Conservation (phyloP, 1,140 invertebrate species). For the Drosophila sturtevanti region DNA sequence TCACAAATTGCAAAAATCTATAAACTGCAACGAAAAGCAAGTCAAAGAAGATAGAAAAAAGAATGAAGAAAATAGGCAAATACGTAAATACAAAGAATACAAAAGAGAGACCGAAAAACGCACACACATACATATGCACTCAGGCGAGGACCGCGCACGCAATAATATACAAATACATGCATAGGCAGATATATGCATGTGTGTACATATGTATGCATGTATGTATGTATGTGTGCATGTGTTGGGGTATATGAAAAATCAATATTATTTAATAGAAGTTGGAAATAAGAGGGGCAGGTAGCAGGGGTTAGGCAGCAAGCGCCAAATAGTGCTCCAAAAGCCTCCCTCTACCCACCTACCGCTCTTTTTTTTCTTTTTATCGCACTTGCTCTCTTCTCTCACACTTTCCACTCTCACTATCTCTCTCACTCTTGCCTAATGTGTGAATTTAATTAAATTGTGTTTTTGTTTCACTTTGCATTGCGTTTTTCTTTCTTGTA, state of each 20-base stretch:
- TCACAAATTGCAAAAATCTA: slow-evolving; percentile 80
- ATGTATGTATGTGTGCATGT: slow-evolving; percentile 49
- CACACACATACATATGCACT: slow-evolving; percentile 19
- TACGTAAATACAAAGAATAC: slow-evolving; percentile 35
- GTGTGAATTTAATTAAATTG: slow-evolving; percentile 68
- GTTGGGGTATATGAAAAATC: slow-evolving; percentile 72
- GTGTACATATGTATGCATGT: slow-evolving; percentile 36
- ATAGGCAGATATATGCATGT: not conserved
- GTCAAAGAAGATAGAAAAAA: slow-evolving; percentile 21
- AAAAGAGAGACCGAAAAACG: slow-evolving; percentile 65
- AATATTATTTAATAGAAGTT: slow-evolving; percentile 78
- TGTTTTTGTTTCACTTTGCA: slow-evolving; percentile 68
- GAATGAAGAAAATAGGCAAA: slow-evolving; percentile 51
- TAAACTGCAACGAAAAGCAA: slow-evolving; percentile 79
- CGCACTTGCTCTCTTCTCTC: slow-evolving; percentile 26
- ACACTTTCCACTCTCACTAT: slow-evolving; percentile 19
- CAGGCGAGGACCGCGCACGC: slow-evolving; percentile 25
- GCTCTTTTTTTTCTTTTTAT: slow-evolving; percentile 15
- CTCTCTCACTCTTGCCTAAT: not conserved
- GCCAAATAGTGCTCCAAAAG: slow-evolving; percentile 62
- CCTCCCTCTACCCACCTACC: slow-evolving; percentile 12
- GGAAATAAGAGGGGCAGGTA: slow-evolving; percentile 9
- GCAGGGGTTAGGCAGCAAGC: slow-evolving; percentile 33
- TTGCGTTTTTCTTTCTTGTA: slow-evolving; percentile 61
- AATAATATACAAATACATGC: slow-evolving; percentile 40